These are phyloP conservation scores for Camelus dromedarius DNA, from an alignment of 2,113 vertebrate genomes.

Conservation along the genomic window DNA sequence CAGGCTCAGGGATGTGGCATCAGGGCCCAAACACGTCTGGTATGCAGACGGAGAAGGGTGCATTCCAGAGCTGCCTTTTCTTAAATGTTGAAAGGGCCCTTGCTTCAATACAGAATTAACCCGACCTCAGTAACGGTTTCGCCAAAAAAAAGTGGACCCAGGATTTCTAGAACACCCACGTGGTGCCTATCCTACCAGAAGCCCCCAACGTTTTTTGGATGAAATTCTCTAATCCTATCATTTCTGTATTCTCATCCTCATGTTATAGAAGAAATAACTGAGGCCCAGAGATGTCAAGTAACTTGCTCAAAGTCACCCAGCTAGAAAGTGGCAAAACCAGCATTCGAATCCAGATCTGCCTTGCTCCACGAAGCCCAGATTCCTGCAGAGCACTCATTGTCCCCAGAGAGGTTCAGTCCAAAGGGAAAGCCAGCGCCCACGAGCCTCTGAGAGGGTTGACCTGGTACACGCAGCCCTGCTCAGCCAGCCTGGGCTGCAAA, in stretches of 20 bases:
- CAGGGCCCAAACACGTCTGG: accelerated
- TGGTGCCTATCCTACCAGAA: not conserved
- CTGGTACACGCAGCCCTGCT: not conserved
- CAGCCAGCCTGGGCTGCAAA: not conserved
- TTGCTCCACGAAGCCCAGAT: not conserved
- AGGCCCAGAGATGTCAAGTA: not conserved
- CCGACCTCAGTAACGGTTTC: not conserved
- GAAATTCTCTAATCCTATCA: not conserved
- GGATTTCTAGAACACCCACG: not conserved
- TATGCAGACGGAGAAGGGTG: no score
- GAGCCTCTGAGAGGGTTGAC: no score
- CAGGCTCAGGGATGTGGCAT: accelerated
- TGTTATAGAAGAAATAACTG: not conserved
- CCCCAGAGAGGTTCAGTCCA: no score
- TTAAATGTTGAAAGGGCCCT: not conserved
- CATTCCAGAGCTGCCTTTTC: not conserved
- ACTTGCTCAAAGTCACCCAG: not conserved
- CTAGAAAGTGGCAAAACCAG: not conserved
- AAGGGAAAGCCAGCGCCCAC: not conserved
- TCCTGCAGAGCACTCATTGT: no score
- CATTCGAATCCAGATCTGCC: not conserved
- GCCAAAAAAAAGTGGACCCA: not conserved
- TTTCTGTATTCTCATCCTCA: not conserved
- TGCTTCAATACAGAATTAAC: not conserved
- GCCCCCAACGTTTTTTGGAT: not conserved